Evolutionary conservation across 2,888 invertebrate species (phyloP), one percentile per base, ranked within the genome.

Genomic region (Brachynemurus nebulosus): DNA sequence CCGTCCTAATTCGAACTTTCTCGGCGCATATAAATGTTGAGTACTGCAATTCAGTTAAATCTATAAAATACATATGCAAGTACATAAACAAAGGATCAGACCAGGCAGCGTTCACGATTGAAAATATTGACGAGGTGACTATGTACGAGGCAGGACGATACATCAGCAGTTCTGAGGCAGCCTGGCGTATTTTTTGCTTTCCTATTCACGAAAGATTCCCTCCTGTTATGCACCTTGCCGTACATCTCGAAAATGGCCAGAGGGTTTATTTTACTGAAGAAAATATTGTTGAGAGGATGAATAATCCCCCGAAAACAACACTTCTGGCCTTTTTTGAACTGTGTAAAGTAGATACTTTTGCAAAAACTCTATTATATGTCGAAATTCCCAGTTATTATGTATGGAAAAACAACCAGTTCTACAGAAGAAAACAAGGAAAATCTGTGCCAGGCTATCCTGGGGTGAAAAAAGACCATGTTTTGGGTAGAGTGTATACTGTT

Each of bases 271-370:
- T 45, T 51, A 50, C 35, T 4, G 35, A 25, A 40, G 47, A 38
- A 45, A 53, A 51, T 30, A 39, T 50, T 2, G 36, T 40, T 41
- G 46, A 51, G 40, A 43, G 45, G 3, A 38, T 48, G 1, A 47
- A 45, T 18, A 47, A 46, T 40, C 49, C 48, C 18, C 47, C 47
- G 41, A 48, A 45, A 8, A 54, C 55, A 40, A 60, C 59, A 41
- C 51, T 62, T 25, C 54, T 53, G 18, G 55, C 49, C 25, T 62
- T 62, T 51, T 62, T 63, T 42, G 30, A 48, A 20, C 50, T 61
- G 4, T 63, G 60, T 42, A 43, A 55, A 52, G 51, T 27, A 37
- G 58, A 61, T 45, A 47, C 39, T 21, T 60, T 60, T 53, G 60
- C 61, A 38, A 55, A 17, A 41, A 41, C 41, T 23, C 18, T 41